Base-by-base conservation (phyloP, 1,140 invertebrate species). In the Phymastichus coffea region DNA sequence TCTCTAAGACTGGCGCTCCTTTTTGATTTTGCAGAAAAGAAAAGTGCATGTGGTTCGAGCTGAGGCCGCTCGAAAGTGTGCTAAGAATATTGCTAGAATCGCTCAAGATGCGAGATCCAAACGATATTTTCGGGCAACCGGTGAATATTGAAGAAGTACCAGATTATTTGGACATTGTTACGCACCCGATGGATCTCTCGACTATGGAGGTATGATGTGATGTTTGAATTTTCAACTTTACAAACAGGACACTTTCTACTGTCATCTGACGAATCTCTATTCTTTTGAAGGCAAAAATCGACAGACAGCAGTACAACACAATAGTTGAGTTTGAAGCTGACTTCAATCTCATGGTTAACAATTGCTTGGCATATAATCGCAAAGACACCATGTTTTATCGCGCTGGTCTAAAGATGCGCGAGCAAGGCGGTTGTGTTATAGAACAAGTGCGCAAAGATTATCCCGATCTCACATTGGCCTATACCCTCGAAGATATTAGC, bases 101-200 rank as follows among this genome's bases (percentile, higher is more conserved):
- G 33, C 83, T 98, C 15, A 85, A 89, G 44, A 81, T 88, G 30
- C 87, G 87, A 63, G 96, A 98, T 76, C 85, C 86, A 19, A 87
- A 89, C 54, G 88, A 94, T 66, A 92, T 98, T 30, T 98, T 98
- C 80, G 87, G 87, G 0, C 91, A 97, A 74, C 96, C 96, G 2
- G 96, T 98, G 1, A 92, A 97, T 71, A 82, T 87, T 9, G 86
- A 88, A 49, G 94, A 97, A 83, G 92, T 97, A 35, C 92, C 93
- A 41, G 95, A 97, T 78, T 99, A 98, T 79, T 85, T 89, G 44
- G 88, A 93, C 14, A 90, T 97, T 52, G 94, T 99, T 1, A 89
- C 93, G 55, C 82, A 93, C 64, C 96, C 97, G 0, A 99, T 99
- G 95, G 96, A 98, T 77, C 84, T 98, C 35, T 91, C 91, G 41